Evolutionary conservation across 1,140 invertebrate species (phyloP).

Genomic region (Megalopta genalis): DNA sequence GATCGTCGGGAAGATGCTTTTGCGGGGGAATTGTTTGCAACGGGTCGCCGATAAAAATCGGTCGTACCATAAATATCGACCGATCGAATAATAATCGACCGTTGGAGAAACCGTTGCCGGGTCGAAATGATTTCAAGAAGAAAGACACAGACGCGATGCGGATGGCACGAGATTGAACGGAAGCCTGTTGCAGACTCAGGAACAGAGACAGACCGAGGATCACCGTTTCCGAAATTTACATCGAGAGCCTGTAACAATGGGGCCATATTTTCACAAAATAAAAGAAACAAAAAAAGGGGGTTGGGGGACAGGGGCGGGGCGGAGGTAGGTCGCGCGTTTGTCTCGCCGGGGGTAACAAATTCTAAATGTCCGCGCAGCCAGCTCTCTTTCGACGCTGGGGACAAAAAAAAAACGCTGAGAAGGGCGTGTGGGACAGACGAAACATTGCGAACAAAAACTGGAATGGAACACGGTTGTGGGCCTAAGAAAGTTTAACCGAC

Average conservation of each 20-base stretch:
- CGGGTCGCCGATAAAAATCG: no score
- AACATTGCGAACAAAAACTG: not conserved
- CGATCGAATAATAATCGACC: no score
- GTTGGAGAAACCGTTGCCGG: no score
- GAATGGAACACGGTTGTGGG: conserved; percentile 44
- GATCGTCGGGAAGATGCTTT: no score
- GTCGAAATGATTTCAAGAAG: not conserved
- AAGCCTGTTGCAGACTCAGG: conserved; percentile 77
- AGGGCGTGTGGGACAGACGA: not conserved
- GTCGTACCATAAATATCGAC: no score
- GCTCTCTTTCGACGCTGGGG: no score
- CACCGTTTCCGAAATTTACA: conserved; percentile 61
- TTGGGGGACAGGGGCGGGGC: not conserved
- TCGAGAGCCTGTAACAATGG: conserved; percentile 77
- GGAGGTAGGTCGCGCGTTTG: conserved; percentile 34
- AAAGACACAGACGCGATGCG: conserved; percentile 37
- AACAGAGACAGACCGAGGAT: conserved; percentile 60
- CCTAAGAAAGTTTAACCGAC: conserved; percentile 67
- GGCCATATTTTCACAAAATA: conserved; percentile 77
- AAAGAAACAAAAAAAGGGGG: conserved; percentile 8
- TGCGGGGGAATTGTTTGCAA: no score
- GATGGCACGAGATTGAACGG: conserved; percentile 47
- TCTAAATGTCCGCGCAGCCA: conserved; percentile 75
- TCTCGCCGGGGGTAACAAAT: conserved; percentile 72
- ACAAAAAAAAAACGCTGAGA: not conserved